These are phyloP conservation scores for Hapalemur alaotrensis DNA, from an alignment of 2,797 vertebrate genomes.

Conservation along the genomic window DNA sequence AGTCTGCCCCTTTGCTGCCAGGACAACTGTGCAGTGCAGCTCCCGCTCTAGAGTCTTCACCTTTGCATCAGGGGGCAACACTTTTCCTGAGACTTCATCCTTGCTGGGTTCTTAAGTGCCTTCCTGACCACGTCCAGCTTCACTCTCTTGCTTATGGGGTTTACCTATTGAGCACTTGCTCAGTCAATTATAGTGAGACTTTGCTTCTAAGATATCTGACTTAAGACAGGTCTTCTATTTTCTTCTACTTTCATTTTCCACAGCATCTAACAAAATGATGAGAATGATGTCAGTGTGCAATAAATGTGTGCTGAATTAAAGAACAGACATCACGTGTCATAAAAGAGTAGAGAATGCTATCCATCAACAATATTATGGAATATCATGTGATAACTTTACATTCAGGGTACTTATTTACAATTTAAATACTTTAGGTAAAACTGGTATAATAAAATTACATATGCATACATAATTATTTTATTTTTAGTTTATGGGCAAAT, in stretches of 20 bases:
- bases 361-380: not conserved
- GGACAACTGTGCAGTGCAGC: not conserved
- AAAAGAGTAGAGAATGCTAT: not conserved
- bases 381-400: not conserved
- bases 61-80: not conserved
- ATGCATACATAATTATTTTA: not conserved
- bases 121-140: not conserved
- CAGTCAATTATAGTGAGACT: not conserved
- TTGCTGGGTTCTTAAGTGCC: not conserved
- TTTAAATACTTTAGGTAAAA: slow-evolving; percentile 7
- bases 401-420: not conserved
- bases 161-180: not conserved
- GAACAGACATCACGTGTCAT: not conserved
- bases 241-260: not conserved
- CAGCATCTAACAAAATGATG: not conserved
- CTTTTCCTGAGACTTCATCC: not conserved
- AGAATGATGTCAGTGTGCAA: not conserved
- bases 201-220: not conserved
- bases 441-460: not conserved
- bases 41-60: not conserved
- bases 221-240: not conserved
- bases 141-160: no score
- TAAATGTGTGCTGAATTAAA: not conserved
- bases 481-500: not conserved
- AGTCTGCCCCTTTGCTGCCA: not conserved